phyloP scores from a whole-genome alignment of 2,797 vertebrate species.

The Diglossa cyanea region DNA sequence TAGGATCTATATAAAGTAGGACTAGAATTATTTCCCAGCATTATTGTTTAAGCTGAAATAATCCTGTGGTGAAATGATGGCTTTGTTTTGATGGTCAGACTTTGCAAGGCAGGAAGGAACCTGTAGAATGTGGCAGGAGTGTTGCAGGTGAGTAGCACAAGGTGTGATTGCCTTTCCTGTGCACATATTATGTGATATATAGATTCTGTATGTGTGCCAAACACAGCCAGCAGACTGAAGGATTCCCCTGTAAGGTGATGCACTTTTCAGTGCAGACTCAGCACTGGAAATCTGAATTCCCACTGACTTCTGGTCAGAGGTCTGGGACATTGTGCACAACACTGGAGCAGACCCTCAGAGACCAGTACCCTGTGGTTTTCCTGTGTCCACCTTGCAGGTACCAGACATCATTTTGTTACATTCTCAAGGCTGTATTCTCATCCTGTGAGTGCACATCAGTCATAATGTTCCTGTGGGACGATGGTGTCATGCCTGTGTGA shows the following conservation, averaged over 20 bases:
- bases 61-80: background rate
- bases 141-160: background rate
- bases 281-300: background rate
- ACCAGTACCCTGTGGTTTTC: background rate
- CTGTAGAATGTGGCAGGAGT: rapidly evolving
- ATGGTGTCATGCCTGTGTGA: rapidly evolving
- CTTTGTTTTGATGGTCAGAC: background rate
- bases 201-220: rapidly evolving
- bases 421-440: background rate
- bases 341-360: background rate
- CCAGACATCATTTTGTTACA: background rate
- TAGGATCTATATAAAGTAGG: background rate
- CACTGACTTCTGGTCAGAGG: background rate
- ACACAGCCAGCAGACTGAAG: background rate
- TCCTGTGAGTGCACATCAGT: background rate
- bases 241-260: background rate
- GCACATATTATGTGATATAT: rapidly evolving
- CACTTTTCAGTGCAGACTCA: background rate
- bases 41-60: background rate
- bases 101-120: background rate
- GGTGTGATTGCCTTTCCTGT: background rate
- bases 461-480: background rate
- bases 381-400: background rate
- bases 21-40: background rate
- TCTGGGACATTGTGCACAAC: background rate